Conservation (phyloP, 2,113 vertebrate species). For the Ardeotis arabs region DNA sequence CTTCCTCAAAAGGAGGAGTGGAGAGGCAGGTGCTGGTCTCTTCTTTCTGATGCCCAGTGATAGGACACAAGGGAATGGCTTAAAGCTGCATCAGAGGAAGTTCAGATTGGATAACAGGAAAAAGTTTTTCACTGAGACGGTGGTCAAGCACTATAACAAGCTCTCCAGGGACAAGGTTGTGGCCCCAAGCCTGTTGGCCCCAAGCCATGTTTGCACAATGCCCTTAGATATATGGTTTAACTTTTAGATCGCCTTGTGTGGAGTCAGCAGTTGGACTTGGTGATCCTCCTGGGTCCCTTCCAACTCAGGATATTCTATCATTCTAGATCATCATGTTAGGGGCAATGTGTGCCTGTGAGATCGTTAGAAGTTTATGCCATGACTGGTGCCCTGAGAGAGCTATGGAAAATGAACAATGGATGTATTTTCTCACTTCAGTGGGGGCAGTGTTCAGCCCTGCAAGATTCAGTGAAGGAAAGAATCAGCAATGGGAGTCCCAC, state of each 20-base stretch:
- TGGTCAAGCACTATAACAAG: not conserved
- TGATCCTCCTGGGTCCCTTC: not conserved
- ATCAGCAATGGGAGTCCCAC: rapidly evolving
- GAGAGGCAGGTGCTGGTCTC: not conserved
- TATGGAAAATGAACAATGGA: not conserved
- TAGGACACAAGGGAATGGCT: not conserved
- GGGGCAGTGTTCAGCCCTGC: not conserved
- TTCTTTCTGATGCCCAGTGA: not conserved
- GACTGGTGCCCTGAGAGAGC: not conserved
- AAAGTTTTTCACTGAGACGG: not conserved
- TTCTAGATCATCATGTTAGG: not conserved
- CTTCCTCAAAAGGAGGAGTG: not conserved
- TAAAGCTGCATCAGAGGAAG: not conserved
- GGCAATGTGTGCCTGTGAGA: not conserved
- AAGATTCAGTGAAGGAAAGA: not conserved
- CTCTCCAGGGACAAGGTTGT: not conserved
- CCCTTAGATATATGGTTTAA: not conserved
- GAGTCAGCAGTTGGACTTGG: not conserved
- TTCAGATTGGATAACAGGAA: not conserved
- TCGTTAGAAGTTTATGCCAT: not conserved
- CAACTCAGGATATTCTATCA: not conserved
- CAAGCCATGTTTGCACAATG: not conserved
- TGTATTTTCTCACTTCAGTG: not conserved
- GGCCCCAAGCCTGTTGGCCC: not conserved
- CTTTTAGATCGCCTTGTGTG: not conserved